Evolutionary conservation across 1,140 invertebrate genomes (phyloP), one percentile per base, ranked within the genome.

Genomic region (Leptinotarsa undecemlineata): DNA sequence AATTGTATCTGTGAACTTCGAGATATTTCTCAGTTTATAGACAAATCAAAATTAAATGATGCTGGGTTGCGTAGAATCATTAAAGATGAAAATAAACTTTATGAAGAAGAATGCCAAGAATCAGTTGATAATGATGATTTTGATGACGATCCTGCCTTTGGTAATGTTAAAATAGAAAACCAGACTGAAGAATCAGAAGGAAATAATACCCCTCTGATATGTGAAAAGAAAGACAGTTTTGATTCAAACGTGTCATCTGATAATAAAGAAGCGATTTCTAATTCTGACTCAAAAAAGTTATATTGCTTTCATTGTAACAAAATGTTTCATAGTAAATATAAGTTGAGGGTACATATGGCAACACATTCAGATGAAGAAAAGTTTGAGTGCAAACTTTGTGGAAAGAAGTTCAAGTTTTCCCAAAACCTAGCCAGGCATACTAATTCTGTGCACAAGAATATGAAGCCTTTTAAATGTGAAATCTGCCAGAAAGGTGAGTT

Each of bases 391-490:
- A 70, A 51, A 57, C 11, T 57, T 13, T 70, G 68, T 57, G 68
- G 68, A 2, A 70, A 70, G 21, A 70, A 51, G 21, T 70, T 70
- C 20, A 70, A 70, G 48, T 57, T 70, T 57, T 51, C 20, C 15
- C 47, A 51, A 48, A 70, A 70, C 48, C 51, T 70, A 19, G 19
- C 23, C 15, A 70, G 51, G 51, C 68, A 70, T 57, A 23, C 48
- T 57, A 51, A 48, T 23, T 20, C 47, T 6, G 23, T 57, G 20
- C 68, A 70, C 57, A 76, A 76, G 47, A 74, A 48, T 72, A 70
- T 76, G 64, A 78, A 60, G 64, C 72, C 76, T 57, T 76, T 66
- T 61, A 74, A 76, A 74, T 78, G 77, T 73, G 74, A 78, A 73
- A 33, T 76, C 6, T 78, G 77, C 73, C 62, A 72, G 60, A 76